Conservation (phyloP, 2,113 vertebrate species). For the Paramormyrops kingsleyae region DNA sequence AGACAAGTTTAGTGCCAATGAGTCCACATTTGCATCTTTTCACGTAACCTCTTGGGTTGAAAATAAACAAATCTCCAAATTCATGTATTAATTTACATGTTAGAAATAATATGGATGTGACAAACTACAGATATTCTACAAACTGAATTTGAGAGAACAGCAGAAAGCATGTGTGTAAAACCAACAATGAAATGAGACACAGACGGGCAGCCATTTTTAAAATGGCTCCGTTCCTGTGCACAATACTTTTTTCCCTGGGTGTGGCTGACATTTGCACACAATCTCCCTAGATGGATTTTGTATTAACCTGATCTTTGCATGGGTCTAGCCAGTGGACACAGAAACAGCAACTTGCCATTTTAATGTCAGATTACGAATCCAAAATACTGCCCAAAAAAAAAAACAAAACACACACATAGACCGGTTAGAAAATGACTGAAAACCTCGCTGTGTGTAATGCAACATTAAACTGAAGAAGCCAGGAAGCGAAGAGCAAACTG, state of each 20-base stretch:
- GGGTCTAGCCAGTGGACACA: not conserved
- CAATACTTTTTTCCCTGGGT: not conserved
- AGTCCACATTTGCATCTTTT: not conserved
- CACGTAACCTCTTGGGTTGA: not conserved
- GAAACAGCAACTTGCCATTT: not conserved
- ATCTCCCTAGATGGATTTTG: not conserved
- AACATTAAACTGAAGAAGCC: not conserved
- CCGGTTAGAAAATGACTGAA: not conserved
- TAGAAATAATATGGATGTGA: not conserved
- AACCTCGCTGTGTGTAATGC: not conserved
- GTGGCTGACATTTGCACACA: not conserved
- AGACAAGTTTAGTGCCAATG: not conserved
- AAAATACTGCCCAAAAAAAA: not conserved
- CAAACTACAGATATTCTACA: not conserved
- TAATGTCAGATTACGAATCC: not conserved
- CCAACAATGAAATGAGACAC: not conserved
- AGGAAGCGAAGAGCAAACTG: not conserved
- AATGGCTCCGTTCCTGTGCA: not conserved
- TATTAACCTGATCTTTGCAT: not conserved
- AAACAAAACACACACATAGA: not conserved
- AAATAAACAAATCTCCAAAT: not conserved
- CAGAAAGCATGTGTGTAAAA: not conserved
- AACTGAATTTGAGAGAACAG: not conserved
- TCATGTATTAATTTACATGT: not conserved
- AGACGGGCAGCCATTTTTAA: not conserved